Base-by-base conservation (phyloP, 2,888 invertebrate species). In the Girardia tigrina region DNA sequence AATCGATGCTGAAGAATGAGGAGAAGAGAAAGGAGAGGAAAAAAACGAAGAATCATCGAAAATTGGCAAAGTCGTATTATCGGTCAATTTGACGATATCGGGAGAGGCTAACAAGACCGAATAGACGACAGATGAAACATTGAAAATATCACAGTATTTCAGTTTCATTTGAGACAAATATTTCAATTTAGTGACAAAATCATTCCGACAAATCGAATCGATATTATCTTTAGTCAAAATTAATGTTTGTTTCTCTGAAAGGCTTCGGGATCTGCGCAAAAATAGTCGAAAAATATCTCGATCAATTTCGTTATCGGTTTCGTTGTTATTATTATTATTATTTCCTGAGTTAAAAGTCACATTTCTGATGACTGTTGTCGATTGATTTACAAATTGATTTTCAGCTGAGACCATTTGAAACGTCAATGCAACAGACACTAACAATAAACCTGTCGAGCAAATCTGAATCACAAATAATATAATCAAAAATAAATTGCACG, bases 251-350 rank as follows among this genome's bases (percentile, higher is more conserved):
- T 56, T n/a, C 56, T 6, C 23, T 56, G 56, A 56, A 56, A 56
- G 56, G 56, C 56, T n/a, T 56, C 56, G 56, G 56, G 56, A 56
- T 56, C 56, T 56, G 56, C n/a, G 56, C 23, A 56, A 56, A 56
- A 56, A 56, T 56, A 56, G 56, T 56, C 56, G 56, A 56, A 20
- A 56, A 56, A 56, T 20, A 56, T 56, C 56, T 56, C 56, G 56
- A 56, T 56, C 23, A 56, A 23, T 56, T 56, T 56, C 56, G 23
- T 20, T 56, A 56, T 56, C 23, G 23, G n/a, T 56, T 23, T n/a
- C 23, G n/a, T 56, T n/a, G 56, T 56, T 56, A 56, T 8, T 36
- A 36, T n/a, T 8, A 23, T n/a, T 56, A 56, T 2, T 56, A 23
- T 56, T 56, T 56, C 56, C 56, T 56, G 56, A 56, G 56, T 56